Evolutionary conservation across 2,797 vertebrate genomes (phyloP), one percentile per base, ranked within the genome.

Genomic region (Poeciliopsis paucimaculata): DNA sequence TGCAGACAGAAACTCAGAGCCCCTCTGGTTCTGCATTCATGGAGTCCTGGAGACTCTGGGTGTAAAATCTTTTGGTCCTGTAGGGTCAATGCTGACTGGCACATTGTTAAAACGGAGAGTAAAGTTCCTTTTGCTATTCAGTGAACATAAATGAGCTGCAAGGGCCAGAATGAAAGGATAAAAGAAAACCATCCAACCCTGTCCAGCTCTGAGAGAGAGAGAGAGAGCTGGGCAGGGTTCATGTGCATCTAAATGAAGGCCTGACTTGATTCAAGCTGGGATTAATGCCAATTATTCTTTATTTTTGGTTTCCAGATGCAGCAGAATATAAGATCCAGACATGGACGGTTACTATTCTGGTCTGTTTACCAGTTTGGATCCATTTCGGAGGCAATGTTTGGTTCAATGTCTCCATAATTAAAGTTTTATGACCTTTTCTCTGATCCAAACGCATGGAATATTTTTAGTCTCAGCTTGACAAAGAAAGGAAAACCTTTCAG

Each of bases 191-290:
- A 73, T 82, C 12, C 51, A 86, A 60, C 55, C 36, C 5, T 39
- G 83, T 70, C 46, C 31, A 12, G 66, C 68, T 55, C 74, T 2
- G 78, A 26, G 51, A 57, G 55, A 45, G 51, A 57, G 55, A 45
- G 76, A 7, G 76, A 5, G 76, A 39, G 74, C 75, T 0, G n/a
- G n/a, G 11, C 66, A 45, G 86, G 75, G 79, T 80, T 92, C 85
- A 90, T 87, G 78, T 90, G 92, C 92, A 93, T 94, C 57, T 93
- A 74, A 94, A 95, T 90, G 88, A 90, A 75, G 26, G 39, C 2
- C 64, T 4, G 71, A 78, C 64, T 5, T 74, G 78, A 81, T 77
- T 84, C 41, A 66, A 84, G 71, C 77, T 45, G 77, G 46, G 87
- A 88, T 68, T 74, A 72, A 64, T 85, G 84, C 55, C 71, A 71